These are phyloP conservation scores for Lota lota DNA, from an alignment of 2,113 vertebrate genomes.

Conservation along the genomic window DNA sequence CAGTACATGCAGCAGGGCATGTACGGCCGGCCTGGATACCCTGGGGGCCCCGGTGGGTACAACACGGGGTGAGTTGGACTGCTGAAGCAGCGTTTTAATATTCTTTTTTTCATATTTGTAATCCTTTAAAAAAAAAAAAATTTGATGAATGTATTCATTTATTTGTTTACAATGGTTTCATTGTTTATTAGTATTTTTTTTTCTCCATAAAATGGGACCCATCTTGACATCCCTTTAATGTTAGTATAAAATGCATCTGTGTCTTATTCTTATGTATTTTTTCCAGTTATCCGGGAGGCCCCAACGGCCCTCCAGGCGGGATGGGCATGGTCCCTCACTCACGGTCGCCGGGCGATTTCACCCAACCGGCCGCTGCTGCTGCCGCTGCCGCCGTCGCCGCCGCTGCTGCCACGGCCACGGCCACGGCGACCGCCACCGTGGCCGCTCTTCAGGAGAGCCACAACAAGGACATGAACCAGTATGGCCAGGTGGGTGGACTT, in stretches of 20 bases:
- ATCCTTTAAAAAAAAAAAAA: too few relatives aligned
- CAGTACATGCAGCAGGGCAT: conserved; percentile 93
- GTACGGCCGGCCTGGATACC: conserved; percentile 92
- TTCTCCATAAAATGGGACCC: too few relatives aligned
- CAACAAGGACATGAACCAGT: conserved; percentile 99
- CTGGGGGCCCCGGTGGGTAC: conserved; percentile 88
- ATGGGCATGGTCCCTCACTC: conserved; percentile 94
- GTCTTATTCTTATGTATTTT: not conserved
- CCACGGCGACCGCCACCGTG: conserved; percentile 93
- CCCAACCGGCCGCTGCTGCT: conserved; percentile 91
- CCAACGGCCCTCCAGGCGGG: conserved; percentile 83
- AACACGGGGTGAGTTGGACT: conserved; percentile 80
- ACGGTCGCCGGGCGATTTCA: conserved; percentile 89
- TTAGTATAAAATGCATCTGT: too few relatives aligned
- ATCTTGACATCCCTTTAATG: too few relatives aligned
- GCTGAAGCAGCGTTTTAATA: not conserved
- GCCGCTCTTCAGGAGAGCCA: conserved; percentile 97
- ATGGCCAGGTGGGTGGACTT: conserved; percentile 82
- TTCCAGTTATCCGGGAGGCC: conserved; percentile 90
- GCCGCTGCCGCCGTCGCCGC: conserved; percentile 92
- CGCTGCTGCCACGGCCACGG: conserved; percentile 90
- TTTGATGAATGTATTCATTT: too few relatives aligned
- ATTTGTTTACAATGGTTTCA: too few relatives aligned
- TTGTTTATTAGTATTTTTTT: not conserved
- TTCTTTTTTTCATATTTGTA: not conserved